A percentile compares a stretch with the other conserved stretches of the same genome.
phyloP scores from a whole-genome alignment of 2,113 vertebrate genomes.

The Ictalurus punctatus region DNA sequence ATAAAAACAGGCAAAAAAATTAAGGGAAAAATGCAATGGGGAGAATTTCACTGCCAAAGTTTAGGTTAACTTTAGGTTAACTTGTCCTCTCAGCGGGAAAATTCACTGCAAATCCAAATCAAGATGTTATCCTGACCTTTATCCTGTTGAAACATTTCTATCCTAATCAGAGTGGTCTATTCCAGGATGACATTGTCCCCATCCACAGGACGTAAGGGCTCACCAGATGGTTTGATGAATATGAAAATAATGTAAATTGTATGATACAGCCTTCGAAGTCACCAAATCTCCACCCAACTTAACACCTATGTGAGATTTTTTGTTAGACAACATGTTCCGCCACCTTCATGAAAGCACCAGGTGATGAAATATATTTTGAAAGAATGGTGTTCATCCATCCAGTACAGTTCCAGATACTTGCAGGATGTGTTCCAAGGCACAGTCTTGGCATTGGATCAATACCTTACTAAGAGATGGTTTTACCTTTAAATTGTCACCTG shows the following conservation, averaged over 20 bases:
- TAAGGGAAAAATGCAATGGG: not conserved
- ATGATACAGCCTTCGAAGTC: not conserved
- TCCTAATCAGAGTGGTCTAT: not conserved
- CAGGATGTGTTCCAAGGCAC: not conserved
- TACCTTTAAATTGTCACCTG: not conserved
- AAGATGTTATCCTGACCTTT: not conserved
- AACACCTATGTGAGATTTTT: not conserved
- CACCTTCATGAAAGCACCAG: not conserved
- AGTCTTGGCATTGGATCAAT: not conserved
- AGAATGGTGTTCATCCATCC: not conserved
- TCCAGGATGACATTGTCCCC: not conserved
- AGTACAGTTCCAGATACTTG: not conserved
- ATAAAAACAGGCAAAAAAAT: not conserved
- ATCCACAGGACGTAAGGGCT: not conserved
- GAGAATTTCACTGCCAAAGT: not conserved
- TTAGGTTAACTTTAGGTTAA: not conserved
- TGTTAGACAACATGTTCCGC: not conserved
- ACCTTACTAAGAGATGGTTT: not conserved
- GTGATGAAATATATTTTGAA: not conserved
- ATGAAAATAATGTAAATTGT: not conserved
- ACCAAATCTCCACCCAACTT: not conserved
- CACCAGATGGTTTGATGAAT: not conserved
- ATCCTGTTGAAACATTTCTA: not conserved
- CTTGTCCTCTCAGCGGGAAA: not conserved
- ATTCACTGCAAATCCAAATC: not conserved